A percentile compares a stretch with the other conserved stretches of the same genome.
Evolutionary conservation across 2,888 invertebrate genomes (phyloP).

Genomic region (Tenthredo mesomela): DNA sequence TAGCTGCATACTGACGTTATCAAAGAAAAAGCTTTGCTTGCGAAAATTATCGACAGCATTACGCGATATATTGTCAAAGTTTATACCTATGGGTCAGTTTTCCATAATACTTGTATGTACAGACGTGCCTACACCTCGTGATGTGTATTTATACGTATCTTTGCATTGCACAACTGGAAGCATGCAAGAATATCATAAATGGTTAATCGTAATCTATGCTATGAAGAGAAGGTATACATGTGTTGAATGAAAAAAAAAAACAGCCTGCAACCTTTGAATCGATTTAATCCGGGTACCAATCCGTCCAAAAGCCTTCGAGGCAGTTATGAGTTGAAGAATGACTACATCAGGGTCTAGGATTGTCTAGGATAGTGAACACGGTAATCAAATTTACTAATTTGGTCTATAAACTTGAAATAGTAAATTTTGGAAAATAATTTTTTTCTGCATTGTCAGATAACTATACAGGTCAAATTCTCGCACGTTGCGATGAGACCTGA

Average conservation of each 20-base stretch:
- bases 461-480: neutral
- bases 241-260: neutral
- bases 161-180: slow-evolving; percentile 7
- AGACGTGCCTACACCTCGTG: neutral
- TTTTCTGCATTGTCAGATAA: neutral
- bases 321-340: neutral
- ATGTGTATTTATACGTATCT: slow-evolving; percentile 11
- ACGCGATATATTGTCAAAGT: neutral
- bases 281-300: slow-evolving; percentile 17
- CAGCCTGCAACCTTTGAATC: slow-evolving; percentile 19
- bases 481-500: neutral
- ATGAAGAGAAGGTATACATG: slow-evolving; percentile 23
- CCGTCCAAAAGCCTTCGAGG: neutral
- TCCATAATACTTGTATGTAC: neutral
- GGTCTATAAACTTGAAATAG: neutral
- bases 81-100: slow-evolving; percentile 17
- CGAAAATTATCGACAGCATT: neutral
- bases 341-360: neutral
- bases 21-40: neutral
- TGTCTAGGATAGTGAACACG: neutral
- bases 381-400: neutral
- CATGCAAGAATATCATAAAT: slow-evolving; percentile 39
- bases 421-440: neutral
- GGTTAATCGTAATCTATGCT: slow-evolving; percentile 29
- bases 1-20: neutral